Evolutionary conservation across 2,888 invertebrate species (phyloP), one percentile per base, ranked within the genome.

Genomic region (Leucoma salicis): DNA sequence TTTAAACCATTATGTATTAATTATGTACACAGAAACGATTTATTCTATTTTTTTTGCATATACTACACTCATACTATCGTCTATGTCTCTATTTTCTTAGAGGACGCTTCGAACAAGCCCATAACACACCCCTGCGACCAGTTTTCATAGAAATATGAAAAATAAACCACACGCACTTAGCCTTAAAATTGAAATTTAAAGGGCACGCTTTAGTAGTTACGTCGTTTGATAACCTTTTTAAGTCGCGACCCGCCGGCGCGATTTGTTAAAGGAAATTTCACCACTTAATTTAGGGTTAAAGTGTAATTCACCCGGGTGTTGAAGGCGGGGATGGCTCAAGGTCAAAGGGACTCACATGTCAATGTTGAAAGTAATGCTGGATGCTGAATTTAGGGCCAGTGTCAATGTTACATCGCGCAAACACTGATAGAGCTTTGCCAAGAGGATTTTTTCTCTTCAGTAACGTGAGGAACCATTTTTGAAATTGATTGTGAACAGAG

Each of bases 61-160:
- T 78, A 79, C 85, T 82, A 52, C n/a, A n/a, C n/a, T 49, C 55
- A 46, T 67, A 73, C 74, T 76, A 78, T 82, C 80, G 84, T 84
- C 79, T 80, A 80, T 79, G 81, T 85, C 85, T 84, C 79, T 78
- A 78, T 82, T 84, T 84, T 84, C 78, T 80, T 78, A 85, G 79
- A 84, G 82, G 82, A 84, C 83, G 79, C 68, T 66, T 59, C 58
- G 72, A 73, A 64, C 82, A 75, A 78, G 80, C 78, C 80, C 82
- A 70, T 78, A 53, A 78, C 83, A 82, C 81, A 78, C 78, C 82
- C 81, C 68, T 70, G 51, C 50, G 55, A 47, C 59, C 35, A 31
- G 10, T 25, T 27, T 12, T 2, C 1, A 0, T 15, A 0, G 5
- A 5, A 15, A 7, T 1, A 3, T 15, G 10, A 63, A 66, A 66